Evolutionary conservation across 37 sponge, comb jelly and placozoan genomes (phyloP).

Genomic region (Halisarca cf. caerulea): DNA sequence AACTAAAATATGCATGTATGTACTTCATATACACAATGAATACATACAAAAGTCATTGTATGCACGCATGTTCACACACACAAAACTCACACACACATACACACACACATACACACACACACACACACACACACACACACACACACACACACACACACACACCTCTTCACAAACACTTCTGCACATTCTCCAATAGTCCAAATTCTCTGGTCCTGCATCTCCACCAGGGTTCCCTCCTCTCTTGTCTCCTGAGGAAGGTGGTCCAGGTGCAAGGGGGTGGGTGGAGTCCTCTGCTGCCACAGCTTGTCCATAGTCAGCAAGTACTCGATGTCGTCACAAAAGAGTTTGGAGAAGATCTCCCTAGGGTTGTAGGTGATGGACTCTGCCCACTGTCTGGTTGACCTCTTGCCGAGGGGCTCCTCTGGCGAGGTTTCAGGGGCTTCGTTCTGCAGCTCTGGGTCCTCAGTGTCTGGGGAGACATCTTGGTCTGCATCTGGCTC

Average conservation of each 20-base stretch:
- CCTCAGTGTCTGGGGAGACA: conserved; percentile 94
- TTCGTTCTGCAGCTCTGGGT: conserved; percentile 55
- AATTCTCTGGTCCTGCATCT: conserved; percentile 86
- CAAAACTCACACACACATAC: too few species aligned
- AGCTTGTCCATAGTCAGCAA: conserved; percentile 95
- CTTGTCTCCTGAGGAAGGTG: conserved; percentile 32
- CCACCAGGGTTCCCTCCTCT: not conserved
- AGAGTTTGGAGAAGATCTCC: conserved; percentile 85
- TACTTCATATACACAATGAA: too few species aligned
- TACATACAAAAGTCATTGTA: too few species aligned
- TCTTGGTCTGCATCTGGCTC: conserved; percentile 97
- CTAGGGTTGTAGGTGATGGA: conserved; percentile 70
- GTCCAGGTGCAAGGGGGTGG: conserved; percentile 68
- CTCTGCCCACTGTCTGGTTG: conserved; percentile 91
- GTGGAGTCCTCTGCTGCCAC: conserved; percentile 87
- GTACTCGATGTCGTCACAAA: conserved; percentile 86
- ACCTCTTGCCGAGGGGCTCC: conserved; percentile 32
- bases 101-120: too few species aligned
- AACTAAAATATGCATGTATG: too few species aligned
- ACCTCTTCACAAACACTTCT: conserved; percentile 71
- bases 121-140: too few species aligned
- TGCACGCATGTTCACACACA: too few species aligned
- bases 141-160: not conserved
- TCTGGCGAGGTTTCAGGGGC: not conserved
- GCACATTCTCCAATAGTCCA: conserved; percentile 87